These are phyloP conservation scores for Aleiodes testaceus DNA, from an alignment of 2,888 invertebrate species.

Conservation along the genomic window DNA sequence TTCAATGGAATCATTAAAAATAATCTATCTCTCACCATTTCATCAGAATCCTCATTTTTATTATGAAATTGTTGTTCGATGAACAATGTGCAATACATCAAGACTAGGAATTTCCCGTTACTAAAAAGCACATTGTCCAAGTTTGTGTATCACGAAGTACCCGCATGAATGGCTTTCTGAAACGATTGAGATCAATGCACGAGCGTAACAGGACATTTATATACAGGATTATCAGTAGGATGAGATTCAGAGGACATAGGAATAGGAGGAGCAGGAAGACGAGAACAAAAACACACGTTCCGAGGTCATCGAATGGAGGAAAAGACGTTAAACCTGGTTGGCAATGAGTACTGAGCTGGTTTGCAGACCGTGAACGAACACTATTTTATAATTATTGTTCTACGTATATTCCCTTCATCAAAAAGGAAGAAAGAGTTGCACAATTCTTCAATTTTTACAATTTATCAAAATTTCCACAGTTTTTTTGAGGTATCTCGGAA, in stretches of 20 bases:
- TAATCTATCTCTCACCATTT: too few species aligned
- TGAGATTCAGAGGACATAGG: constrained; percentile 16
- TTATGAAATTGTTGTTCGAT: too few species aligned
- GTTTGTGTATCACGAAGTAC: background rate
- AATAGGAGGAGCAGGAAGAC: constrained; percentile 46
- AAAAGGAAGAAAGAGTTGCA: background rate
- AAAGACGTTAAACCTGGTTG: constrained; percentile 39
- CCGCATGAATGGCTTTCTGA: constrained; percentile 38
- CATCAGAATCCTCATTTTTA: too few species aligned
- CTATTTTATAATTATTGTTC: constrained; percentile 44
- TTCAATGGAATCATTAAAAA: too few species aligned
- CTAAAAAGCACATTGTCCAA: background rate
- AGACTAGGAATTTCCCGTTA: background rate
- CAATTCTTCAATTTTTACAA: too few species aligned
- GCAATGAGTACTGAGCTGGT: constrained; percentile 35
- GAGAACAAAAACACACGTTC: constrained; percentile 43
- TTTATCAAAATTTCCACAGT: too few species aligned
- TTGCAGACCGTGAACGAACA: constrained; percentile 39
- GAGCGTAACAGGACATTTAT: constrained; percentile 29
- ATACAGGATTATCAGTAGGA: constrained; percentile 31
- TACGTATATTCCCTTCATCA: constrained; percentile 1
- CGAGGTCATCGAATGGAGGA: constrained; percentile 46
- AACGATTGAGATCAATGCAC: constrained; percentile 43
- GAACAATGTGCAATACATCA: too few species aligned
- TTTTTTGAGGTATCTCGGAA: too few species aligned